Conservation (phyloP, 2,113 vertebrate genomes). For the Acanthisitta chloris region DNA sequence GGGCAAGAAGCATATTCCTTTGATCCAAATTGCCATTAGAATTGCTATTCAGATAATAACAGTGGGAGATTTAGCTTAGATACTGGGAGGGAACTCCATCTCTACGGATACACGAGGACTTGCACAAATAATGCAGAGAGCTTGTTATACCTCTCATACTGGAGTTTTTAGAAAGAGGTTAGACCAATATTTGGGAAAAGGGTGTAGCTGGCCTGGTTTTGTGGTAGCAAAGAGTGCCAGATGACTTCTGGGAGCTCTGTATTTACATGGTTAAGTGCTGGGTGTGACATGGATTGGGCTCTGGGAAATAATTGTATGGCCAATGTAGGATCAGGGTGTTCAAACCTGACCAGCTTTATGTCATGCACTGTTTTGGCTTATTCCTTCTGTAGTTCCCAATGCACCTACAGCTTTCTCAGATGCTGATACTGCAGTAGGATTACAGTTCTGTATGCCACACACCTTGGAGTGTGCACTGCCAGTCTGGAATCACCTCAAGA, state of each 20-base stretch:
- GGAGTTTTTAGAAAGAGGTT: background rate
- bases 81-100: background rate
- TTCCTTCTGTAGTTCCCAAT: background rate
- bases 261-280: background rate
- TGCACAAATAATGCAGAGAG: background rate
- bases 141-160: background rate
- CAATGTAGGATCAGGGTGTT: accelerated
- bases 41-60: constrained; percentile 7
- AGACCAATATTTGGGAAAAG: background rate
- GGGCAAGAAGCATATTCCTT: background rate
- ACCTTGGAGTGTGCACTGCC: background rate
- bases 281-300: background rate
- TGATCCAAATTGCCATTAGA: constrained; percentile 28
- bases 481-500: background rate
- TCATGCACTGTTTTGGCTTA: background rate
- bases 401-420: background rate
- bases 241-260: background rate
- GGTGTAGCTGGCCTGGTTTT: background rate
- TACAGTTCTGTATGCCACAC: background rate
- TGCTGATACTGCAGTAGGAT: background rate
- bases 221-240: background rate
- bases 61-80: constrained; percentile 4
- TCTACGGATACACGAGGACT: background rate
- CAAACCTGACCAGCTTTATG: background rate
- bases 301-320: accelerated